Conservation (phyloP, 1,140 invertebrate species). For the Diorhabda carinulata region DNA sequence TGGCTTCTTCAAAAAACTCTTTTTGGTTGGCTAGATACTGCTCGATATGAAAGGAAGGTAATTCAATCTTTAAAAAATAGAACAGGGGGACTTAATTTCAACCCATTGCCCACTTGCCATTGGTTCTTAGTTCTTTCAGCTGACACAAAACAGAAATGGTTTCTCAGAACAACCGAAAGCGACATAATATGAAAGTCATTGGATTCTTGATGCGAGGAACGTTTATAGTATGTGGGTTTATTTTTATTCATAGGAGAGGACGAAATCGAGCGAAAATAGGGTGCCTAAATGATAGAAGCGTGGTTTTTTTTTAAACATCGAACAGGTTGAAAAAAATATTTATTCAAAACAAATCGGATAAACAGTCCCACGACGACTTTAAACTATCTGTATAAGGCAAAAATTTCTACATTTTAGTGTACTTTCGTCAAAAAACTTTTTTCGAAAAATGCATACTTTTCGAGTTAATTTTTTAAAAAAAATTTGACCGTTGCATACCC, state of each 20-base stretch:
- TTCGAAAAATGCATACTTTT: too few species aligned
- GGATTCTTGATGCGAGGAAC: not conserved
- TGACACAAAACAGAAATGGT: slow-evolving; percentile 2
- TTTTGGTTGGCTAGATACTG: not conserved
- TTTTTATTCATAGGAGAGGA: not conserved
- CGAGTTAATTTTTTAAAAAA: too few species aligned
- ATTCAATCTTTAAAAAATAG: slow-evolving; percentile 1
- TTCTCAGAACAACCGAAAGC: not conserved
- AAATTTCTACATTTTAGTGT: too few species aligned
- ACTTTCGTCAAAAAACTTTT: too few species aligned
- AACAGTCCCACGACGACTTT: too few species aligned
- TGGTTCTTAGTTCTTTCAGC: slow-evolving; percentile 1
- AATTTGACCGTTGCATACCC: too few species aligned
- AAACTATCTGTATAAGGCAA: too few species aligned
- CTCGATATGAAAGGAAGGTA: not conserved
- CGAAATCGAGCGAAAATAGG: too few species aligned
- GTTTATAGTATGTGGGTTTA: not conserved
- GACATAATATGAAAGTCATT: slow-evolving; percentile 1
- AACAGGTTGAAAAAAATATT: too few species aligned
- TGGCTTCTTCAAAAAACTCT: not conserved
- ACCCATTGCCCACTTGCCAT: slow-evolving; percentile 1
- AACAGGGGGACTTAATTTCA: not conserved
- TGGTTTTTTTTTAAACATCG: too few species aligned
- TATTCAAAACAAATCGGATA: too few species aligned
- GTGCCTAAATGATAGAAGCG: too few species aligned